Conservation (phyloP, 2,888 invertebrate genomes). For the Gibbula magus region DNA sequence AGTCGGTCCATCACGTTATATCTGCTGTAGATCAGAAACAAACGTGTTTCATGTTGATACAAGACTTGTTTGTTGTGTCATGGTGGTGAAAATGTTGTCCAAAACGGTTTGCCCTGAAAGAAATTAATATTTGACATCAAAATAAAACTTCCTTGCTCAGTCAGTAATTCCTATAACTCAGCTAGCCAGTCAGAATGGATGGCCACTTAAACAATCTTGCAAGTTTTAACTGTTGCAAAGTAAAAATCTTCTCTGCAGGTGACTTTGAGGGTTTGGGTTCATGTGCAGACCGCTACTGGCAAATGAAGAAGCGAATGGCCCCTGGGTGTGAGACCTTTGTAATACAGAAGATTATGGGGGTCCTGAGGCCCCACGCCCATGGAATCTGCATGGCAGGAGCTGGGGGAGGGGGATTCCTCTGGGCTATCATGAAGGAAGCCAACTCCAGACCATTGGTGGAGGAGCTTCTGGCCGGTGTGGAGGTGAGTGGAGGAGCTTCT, state of each 20-base stretch:
- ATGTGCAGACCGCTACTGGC: slow-evolving; percentile 74
- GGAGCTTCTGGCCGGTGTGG: slow-evolving; percentile 14
- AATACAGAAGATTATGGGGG: slow-evolving; percentile 68
- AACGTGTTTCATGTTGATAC: no score
- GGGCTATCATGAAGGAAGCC: slow-evolving; percentile 69
- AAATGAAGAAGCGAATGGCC: slow-evolving; percentile 75
- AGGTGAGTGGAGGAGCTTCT: background rate
- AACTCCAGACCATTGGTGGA: slow-evolving; percentile 19
- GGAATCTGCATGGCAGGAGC: slow-evolving; percentile 75
- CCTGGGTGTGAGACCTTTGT: slow-evolving; percentile 75
- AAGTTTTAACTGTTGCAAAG: background rate
- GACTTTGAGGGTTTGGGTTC: slow-evolving; percentile 70
- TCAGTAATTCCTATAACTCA: background rate
- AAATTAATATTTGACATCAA: no score
- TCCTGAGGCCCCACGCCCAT: slow-evolving; percentile 63
- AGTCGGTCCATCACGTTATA: no score
- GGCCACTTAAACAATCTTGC: background rate
- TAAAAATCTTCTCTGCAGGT: slow-evolving; percentile 54
- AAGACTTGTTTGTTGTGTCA: no score
- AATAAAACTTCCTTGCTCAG: no score
- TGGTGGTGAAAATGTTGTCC: no score
- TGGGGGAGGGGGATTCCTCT: slow-evolving; percentile 76
- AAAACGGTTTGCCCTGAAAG: no score
- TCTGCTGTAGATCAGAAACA: no score
- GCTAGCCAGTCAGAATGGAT: background rate